Conservation (phyloP, 1,140 invertebrate species). For the Drosophila mauritiana region DNA sequence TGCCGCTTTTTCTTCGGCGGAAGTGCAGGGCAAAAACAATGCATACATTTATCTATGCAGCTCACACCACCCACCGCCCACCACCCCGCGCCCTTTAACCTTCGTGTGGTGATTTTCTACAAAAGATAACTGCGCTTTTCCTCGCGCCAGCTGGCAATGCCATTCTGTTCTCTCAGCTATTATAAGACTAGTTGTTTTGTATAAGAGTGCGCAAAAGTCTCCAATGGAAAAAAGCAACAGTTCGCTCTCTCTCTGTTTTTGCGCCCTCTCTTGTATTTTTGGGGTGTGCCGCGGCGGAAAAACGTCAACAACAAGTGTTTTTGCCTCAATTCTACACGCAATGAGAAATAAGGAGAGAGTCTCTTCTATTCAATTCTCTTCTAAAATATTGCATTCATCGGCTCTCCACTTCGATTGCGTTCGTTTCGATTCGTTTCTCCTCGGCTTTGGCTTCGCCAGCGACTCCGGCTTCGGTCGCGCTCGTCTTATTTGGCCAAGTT, state of each 20-base stretch:
- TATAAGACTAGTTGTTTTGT: conserved; percentile 13
- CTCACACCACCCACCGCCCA: neutral
- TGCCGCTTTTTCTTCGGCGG: conserved; percentile 11
- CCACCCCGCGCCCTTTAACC: conserved; percentile 2
- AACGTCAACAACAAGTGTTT: conserved; percentile 79
- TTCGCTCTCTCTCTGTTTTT: conserved; percentile 39
- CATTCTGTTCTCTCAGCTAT: neutral
- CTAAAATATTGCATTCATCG: conserved; percentile 35
- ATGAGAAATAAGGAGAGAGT: neutral
- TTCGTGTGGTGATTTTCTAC: conserved; percentile 56
- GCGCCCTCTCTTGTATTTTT: conserved; percentile 23
- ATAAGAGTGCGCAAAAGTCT: conserved; percentile 50
- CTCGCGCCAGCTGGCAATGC: conserved; percentile 56
- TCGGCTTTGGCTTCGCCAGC: conserved; percentile 36
- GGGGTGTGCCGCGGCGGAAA: conserved; percentile 44
- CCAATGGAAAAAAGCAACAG: conserved; percentile 63
- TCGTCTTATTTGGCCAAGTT: conserved; percentile 12
- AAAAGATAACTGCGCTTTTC: conserved; percentile 80
- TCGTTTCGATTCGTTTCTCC: conserved; percentile 28
- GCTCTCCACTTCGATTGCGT: conserved; percentile 21
- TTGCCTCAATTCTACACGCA: conserved; percentile 46
- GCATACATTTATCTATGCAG: conserved; percentile 33
- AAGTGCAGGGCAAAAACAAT: conserved; percentile 36
- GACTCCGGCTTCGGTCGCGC: conserved; percentile 23
- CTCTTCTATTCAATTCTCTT: conserved; percentile 15